Evolutionary conservation across 2,113 vertebrate genomes (phyloP), one percentile per base, ranked within the genome.

Genomic region (Austrofundulus limnaeus): DNA sequence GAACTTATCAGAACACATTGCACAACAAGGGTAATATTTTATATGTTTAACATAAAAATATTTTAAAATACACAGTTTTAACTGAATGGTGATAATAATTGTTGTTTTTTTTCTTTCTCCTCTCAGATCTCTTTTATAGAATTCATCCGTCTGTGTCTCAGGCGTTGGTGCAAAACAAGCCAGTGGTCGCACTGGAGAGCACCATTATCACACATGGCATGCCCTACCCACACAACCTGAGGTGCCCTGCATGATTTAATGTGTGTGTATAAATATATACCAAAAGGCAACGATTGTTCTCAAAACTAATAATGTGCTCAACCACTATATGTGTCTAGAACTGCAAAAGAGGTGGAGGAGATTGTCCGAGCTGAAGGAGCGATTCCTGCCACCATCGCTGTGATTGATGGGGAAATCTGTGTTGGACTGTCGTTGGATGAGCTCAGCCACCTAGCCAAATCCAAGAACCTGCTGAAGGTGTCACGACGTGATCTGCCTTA

Each of bases 121-220:
- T 54, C 25, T 52, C 76, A 96, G 95, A 90, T 79, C 39, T 59
- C 46, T 70, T 90, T 67, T 80, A 95, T 83, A 92, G 70, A 68
- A 85, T 96, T 70, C 94, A 94, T 42, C 92, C 94, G 6, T 79
- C 80, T 0, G 82, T 97, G 20, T 85, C 90, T 16, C 84, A 93
- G 71, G 95, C 95, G 1, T n/a, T 96, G 74, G 84, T 82, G 38
- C 87, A 91, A 24, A 90, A 91, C 62, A 91, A 77, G 71, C 92
- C 95, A 0, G 88, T 96, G 1, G 93, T 96, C 67, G 95, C 94
- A 17, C 89, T 97, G 21, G 95, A 97, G 83, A 96, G 95, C 72
- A 94, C 95, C 1, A 95, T 97, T 47, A 92, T 97, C 77, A 96
- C 95, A 20, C 95, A 96, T 5, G 95, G 95, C 82, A 95, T 97